Evolutionary conservation across 1,140 invertebrate genomes (phyloP), one percentile per base, ranked within the genome.

Genomic region (Bombus terrestris): DNA sequence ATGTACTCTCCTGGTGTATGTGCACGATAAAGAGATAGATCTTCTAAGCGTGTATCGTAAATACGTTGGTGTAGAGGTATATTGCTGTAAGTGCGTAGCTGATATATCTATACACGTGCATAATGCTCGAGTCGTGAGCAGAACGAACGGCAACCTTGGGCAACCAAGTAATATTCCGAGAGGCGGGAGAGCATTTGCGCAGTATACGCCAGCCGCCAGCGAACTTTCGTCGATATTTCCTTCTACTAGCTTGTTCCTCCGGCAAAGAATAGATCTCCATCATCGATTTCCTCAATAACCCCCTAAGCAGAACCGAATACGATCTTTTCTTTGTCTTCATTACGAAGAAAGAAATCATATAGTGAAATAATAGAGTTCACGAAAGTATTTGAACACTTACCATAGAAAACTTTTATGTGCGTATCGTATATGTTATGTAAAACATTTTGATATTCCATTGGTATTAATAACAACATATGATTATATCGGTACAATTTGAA

Each of bases 151-250:
- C 83, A 88, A 90, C 88, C 88, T 90, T 90, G 89, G 86, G 53
- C 72, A 88, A 83, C 43, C 79, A 86, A 86, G 86, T 90, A 90
- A 88, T 90, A 90, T 88, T 90, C 88, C 89, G 80, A 87, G 78
- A 81, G 53, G 74, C 81, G n/a, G 79, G 79, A 77, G 78, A 81
- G 73, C 89, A 90, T 87, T 90, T 90, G 86, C 88, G 89, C 89
- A 89, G 89, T 85, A 64, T 43, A 83, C 62, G 47, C 64, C 25
- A 28, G 57, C 28, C 28, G 41, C 28, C 28, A 66, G 41, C 43
- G 32, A 57, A 87, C 85, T 85, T 85, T 87, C 81, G 81, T 90
- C 81, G 66, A 89, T 85, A 81, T 87, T 87, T 85, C 78, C 79
- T 59, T 78, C 35, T 53, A 25, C 35, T n/a, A 53, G 53, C n/a